Evolutionary conservation across 2,113 vertebrate genomes (phyloP).

Genomic region (Ahaetulla prasina): DNA sequence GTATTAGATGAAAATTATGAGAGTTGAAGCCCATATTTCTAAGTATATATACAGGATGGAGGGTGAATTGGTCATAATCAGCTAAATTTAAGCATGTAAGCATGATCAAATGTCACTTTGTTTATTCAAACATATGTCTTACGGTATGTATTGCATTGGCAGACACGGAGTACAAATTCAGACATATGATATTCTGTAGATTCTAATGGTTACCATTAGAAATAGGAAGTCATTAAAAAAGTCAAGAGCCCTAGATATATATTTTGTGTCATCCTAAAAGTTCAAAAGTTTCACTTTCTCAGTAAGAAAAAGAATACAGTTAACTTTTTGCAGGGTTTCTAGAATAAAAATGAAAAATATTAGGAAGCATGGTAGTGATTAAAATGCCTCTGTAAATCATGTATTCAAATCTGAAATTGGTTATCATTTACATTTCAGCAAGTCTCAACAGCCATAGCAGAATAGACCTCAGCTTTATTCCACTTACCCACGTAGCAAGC

Average conservation of each 20-base stretch:
- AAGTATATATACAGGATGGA: not conserved
- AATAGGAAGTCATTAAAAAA: not conserved
- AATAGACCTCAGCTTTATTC: not conserved
- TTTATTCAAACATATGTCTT: not conserved
- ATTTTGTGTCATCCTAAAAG: conserved; percentile 18
- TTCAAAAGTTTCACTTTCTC: conserved; percentile 15
- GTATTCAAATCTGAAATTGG: not conserved
- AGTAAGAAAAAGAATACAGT: conserved; percentile 18
- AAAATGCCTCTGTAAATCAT: not conserved
- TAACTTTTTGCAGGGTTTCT: conserved; percentile 8
- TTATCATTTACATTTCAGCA: not conserved
- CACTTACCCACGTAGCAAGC: not conserved
- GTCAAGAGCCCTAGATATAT: conserved; percentile 10
- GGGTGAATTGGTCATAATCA: not conserved
- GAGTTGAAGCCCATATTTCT: not conserved
- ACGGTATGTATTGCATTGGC: not conserved
- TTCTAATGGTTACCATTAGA: not conserved
- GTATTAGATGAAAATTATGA: not conserved
- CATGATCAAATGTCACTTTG: not conserved
- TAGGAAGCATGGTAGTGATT: not conserved
- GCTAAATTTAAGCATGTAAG: not conserved
- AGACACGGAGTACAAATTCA: not conserved
- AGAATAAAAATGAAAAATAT: conserved; percentile 2
- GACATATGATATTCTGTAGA: not conserved
- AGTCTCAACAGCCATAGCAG: not conserved